Base-by-base conservation (phyloP, 2,113 vertebrate genomes). In the Todiramphus chloris region DNA sequence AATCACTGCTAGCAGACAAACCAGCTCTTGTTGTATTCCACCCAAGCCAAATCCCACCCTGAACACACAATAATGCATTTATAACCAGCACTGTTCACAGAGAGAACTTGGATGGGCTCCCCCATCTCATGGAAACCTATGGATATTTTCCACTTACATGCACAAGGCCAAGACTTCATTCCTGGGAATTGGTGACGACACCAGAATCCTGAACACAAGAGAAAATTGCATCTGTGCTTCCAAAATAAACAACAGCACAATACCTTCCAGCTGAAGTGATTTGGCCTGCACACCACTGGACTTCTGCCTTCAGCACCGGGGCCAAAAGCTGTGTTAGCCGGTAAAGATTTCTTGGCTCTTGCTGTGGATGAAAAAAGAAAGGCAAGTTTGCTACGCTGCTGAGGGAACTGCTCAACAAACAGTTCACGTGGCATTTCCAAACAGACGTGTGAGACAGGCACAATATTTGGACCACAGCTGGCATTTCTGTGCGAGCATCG, bases 181-280 rank as follows among this genome's bases (percentile, higher is more conserved):
- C 92, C 87, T 75, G 69, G 73, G 92, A 89, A 81, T 0, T n/a
- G 92, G 88, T 90, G 80, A 90, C 80, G 89, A 90, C 77, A 90
- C 72, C 88, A 90, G 56, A 75, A 51, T 8, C 2, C 60, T 39
- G 53, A 89, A 82, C 56, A 12, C 20, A 35, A 72, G 74, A 85
- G 84, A 53, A 85, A 59, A 44, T 21, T 51, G 33, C 51, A 88
- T 90, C 60, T 63, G 76, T 5, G 68, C 79, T 91, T 88, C 92
- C 96, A 93, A 96, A 94, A 90, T 39, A 97, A 94, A 93, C 73
- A 90, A 16, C 70, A 86, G 93, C 77, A 93, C 94, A 88, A 83
- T 82, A 86, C 94, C 93, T 94, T 86, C 92, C 92, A 94, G 85
- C 96, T 97, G 89, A 91, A 90, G 82, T 17, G 87, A 88, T 77